Evolutionary conservation across 1,140 invertebrate species (phyloP), one percentile per base, ranked within the genome.

Genomic region (Rhizoglyphus robini): DNA sequence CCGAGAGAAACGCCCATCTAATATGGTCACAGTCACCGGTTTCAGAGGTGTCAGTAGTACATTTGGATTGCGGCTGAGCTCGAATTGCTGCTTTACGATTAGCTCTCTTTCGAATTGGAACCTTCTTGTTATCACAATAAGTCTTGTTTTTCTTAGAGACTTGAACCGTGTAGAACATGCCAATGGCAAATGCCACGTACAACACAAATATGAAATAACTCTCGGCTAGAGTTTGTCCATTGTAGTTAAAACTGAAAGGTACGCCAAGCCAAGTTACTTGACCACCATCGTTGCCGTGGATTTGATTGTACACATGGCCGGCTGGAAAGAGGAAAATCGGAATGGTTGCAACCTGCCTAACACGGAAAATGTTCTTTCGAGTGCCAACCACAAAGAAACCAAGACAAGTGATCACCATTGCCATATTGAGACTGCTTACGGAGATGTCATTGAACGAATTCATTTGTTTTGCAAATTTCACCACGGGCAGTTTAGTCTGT

Each of bases 271-370:
- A 1, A 51, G 1, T 51, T 27, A 51, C 13, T 13, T 27, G 48
- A 51, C n/a, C n/a, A n/a, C n/a, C 20, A 60, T 25, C 8, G 23
- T 54, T 8, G 8, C 58, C 58, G 15, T 60, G 58, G 15, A 60
- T 30, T 18, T 60, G 58, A 60, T 32, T 60, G 8, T 29, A 32
- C 11, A 60, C 58, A 60, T 29, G 27, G 36, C 58, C 58, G n/a
- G 27, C 13, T 8, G 38, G 32, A 46, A 34, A 60, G 11, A 60
- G 29, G 15, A 60, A 60, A n/a, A 29, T 27, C 3, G 58, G 58
- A 15, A 60, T 11, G 18, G 58, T 29, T 1, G 58, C 15, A 1
- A 60, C 11, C 29, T 32, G 58, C 13, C 27, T 18, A 34, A 60
- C 8, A 27, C 27, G 27, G 13, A 29, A 29, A 11, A 2, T 3